Evolutionary conservation across 2,113 vertebrate species (phyloP).

Genomic region (Oenanthe melanoleuca): DNA sequence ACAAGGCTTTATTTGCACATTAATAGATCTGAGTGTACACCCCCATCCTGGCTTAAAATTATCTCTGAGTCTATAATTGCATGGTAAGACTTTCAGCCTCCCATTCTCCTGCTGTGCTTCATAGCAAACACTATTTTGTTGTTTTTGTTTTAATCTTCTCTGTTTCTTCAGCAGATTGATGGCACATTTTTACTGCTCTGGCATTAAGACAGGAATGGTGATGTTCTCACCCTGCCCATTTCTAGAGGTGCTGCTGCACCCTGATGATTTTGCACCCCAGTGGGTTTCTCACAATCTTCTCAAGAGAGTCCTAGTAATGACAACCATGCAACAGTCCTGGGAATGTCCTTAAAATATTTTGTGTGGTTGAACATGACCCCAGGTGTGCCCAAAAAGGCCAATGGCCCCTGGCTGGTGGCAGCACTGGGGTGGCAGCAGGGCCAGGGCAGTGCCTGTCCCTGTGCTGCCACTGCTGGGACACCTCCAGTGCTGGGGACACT

Average conservation of each 20-base stretch:
- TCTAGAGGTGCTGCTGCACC: background rate
- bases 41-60: slow-evolving; percentile 12
- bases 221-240: background rate
- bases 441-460: background rate
- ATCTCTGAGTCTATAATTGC: slow-evolving; percentile 13
- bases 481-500: background rate
- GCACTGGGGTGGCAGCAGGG: background rate
- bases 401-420: fast-evolving
- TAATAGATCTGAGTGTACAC: background rate
- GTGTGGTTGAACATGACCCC: background rate
- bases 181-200: background rate
- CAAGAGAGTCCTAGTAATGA: background rate
- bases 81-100: background rate
- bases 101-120: background rate
- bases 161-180: background rate
- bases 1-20: background rate
- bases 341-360: background rate
- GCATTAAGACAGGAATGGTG: background rate
- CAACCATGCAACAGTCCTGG: fast-evolving
- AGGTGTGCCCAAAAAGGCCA: background rate
- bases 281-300: background rate
- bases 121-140: background rate
- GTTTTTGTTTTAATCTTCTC: background rate
- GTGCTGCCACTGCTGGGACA: background rate
- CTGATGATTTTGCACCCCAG: background rate